Evolutionary conservation across 1,140 invertebrate species (phyloP), one percentile per base, ranked within the genome.

Genomic region (Thaumetopoea pityocampa): DNA sequence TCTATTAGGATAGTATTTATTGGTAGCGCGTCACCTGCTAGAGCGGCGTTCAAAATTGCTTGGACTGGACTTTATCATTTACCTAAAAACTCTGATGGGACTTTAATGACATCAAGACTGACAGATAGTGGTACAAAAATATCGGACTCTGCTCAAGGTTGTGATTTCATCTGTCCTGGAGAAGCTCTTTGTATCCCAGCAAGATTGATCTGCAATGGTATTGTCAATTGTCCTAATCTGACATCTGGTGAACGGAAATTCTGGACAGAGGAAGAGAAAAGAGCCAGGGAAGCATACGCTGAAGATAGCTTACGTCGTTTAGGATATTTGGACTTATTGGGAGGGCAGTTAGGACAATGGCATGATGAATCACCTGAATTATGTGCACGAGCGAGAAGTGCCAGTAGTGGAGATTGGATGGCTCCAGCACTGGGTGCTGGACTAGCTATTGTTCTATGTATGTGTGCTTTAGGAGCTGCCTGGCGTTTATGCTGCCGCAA

Each of bases 21-120:
- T 1, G 91, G 92, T 0, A 88, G 91, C 7, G 91, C 92, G 20
- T 92, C 93, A 0, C 92, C 94, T 0, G 92, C 92, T 0, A 85
- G 92, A 36, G 92, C 94, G 1, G 90, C 92, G 1, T 96, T 96
- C 62, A 93, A 94, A 72, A 91, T 96, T 14, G 92, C 92, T 2
- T 96, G 94, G 94, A 96, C 94, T 2, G 94, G 96, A 60, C 83
- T 96, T n/a, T 94, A 90, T 62, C 94, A 95, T 69, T 78, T 96
- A 44, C 93, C 94, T 0, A 87, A 93, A 36, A 95, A 95, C 68
- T 88, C 89, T 5, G 92, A 94, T 47, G 93, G 93, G 0, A 91
- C 90, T n/a, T 64, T 94, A 19, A 92, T 92, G 85, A 92, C 90
- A 4, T 92, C 91, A 7, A 86, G 89, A 27, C 64, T 93, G 29